Percentiles rank a stretch among this genome's conserved stretches.
Conservation (phyloP, 2,797 vertebrate genomes). For the Alca torda region DNA sequence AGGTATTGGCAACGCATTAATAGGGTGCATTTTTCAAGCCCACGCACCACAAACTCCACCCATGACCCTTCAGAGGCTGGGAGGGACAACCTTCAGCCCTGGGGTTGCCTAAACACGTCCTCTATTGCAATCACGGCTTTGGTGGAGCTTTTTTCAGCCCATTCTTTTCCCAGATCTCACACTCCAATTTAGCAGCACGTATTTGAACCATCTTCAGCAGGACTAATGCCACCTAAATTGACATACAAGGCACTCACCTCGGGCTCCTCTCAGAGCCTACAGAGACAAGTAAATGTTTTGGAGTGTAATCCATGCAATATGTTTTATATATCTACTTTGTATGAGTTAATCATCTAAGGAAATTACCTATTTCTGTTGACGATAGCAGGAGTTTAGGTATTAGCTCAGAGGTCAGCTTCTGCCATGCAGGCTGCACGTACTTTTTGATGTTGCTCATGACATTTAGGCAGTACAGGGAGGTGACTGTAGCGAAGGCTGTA, state of each 20-base stretch:
- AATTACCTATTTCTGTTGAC: not conserved
- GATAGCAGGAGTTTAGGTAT: not conserved
- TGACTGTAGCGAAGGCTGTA: not conserved
- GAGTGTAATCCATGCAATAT: too few relatives aligned
- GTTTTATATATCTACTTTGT: not conserved
- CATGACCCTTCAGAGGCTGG: not conserved
- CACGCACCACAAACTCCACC: not conserved
- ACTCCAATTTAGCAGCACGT: not conserved
- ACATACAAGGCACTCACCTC: not conserved
- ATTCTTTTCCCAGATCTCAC: not conserved
- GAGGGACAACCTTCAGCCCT: not conserved
- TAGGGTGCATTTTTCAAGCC: not conserved
- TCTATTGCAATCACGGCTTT: not conserved
- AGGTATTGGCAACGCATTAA: not conserved
- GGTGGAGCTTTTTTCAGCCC: fast-evolving
- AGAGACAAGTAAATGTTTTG: not conserved
- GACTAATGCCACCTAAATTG: not conserved
- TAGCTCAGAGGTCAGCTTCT: not conserved
- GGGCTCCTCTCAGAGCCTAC: not conserved
- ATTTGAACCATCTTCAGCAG: not conserved
- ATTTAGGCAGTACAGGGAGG: not conserved
- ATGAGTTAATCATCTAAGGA: not conserved
- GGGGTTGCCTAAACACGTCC: not conserved
- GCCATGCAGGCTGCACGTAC: not conserved
- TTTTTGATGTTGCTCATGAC: not conserved